phyloP scores from a whole-genome alignment of 2,113 vertebrate genomes.

The Tympanuchus pallidicinctus region DNA sequence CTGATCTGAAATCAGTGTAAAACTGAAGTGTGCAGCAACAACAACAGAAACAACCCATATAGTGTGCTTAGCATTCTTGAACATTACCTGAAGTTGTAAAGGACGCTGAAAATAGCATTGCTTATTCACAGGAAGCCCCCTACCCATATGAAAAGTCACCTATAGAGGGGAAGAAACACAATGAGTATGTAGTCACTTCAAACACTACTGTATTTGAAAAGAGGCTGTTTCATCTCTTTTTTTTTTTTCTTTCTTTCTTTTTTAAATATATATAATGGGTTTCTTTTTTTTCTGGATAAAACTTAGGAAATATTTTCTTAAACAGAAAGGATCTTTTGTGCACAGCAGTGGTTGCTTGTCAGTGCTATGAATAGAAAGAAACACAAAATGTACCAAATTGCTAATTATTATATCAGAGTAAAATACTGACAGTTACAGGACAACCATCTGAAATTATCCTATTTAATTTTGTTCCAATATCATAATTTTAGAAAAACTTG shows the following conservation, averaged over 20 bases:
- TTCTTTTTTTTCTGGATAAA: background rate
- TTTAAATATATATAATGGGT: no score
- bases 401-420: background rate
- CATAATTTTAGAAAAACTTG: background rate
- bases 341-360: background rate
- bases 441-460: background rate
- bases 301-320: background rate
- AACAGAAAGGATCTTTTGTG: rapidly evolving
- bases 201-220: background rate
- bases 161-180: background rate
- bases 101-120: background rate
- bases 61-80: background rate
- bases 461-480: background rate
- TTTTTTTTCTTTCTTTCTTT: background rate
- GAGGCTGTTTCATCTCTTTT: background rate
- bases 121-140: background rate
- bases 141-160: background rate
- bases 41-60: background rate
- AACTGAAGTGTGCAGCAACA: background rate
- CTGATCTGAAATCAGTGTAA: background rate
- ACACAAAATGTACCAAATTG: background rate
- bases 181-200: background rate
- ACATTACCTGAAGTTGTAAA: background rate
- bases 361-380: background rate
- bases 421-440: background rate